A percentile compares a stretch with the other conserved stretches of the same genome.
Evolutionary conservation across 2,113 vertebrate genomes (phyloP).

Genomic region (Accipiter cooperii): DNA sequence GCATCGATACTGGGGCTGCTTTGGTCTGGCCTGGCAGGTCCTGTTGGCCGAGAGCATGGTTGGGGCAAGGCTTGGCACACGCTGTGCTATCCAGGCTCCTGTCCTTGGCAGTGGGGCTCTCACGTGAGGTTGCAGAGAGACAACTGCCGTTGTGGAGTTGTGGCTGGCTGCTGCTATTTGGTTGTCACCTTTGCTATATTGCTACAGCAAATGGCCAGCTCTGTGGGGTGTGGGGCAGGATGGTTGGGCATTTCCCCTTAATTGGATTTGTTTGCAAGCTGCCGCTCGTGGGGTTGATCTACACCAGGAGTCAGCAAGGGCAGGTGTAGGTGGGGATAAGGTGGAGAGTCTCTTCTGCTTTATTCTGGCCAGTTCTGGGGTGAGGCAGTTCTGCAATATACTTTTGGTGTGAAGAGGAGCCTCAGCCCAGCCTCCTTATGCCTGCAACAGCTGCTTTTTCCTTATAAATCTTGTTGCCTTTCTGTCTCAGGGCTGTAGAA

Average conservation of each 20-base stretch:
- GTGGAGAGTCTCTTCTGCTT: not conserved
- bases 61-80: rapidly evolving
- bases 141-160: rapidly evolving
- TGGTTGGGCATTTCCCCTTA: not conserved
- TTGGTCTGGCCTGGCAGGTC: not conserved
- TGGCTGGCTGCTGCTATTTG: not conserved
- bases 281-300: not conserved
- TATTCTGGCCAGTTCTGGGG: not conserved
- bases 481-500: not conserved
- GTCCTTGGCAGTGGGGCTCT: not conserved
- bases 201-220: not conserved
- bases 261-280: not conserved
- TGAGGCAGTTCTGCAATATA: not conserved
- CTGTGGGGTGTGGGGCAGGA: not conserved
- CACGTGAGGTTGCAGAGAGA: not conserved
- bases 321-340: not conserved
- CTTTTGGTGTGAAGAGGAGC: not conserved
- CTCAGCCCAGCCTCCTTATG: not conserved
- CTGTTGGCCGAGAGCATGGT: rapidly evolving
- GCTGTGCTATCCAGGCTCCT: rapidly evolving
- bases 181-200: not conserved
- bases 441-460: not conserved
- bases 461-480: not conserved
- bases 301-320: not conserved
- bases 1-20: not conserved